These are phyloP conservation scores for Selene dorsalis DNA, from an alignment of 2,797 vertebrate genomes.

Conservation along the genomic window DNA sequence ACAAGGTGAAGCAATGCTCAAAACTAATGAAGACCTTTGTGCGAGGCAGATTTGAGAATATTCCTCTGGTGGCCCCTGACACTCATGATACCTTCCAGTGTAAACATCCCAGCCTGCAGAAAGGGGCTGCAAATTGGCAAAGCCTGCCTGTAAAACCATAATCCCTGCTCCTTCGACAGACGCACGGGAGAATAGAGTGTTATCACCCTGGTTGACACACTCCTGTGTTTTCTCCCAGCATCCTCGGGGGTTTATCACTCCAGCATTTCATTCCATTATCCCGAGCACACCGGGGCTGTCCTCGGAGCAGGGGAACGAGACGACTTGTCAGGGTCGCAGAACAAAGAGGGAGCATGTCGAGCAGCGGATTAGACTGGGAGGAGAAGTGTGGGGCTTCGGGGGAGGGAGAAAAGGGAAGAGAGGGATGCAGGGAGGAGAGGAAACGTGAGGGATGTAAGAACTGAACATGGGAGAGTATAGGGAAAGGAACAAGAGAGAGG, in stretches of 20 bases:
- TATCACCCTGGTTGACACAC: slow-evolving; percentile 79
- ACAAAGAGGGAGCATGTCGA: slow-evolving; percentile 81
- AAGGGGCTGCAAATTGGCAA: slow-evolving; percentile 69
- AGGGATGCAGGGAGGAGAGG: slow-evolving; percentile 45
- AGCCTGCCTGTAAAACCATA: slow-evolving; percentile 74
- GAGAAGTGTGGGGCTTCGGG: slow-evolving; percentile 56
- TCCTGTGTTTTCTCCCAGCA: slow-evolving; percentile 77
- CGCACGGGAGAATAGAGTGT: slow-evolving; percentile 71
- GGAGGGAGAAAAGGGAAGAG: slow-evolving; percentile 46
- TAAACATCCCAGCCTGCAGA: slow-evolving; percentile 66
- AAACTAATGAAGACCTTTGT: slow-evolving; percentile 74
- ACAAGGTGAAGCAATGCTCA: slow-evolving; percentile 42
- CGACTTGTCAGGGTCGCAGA: slow-evolving; percentile 78
- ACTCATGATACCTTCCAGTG: slow-evolving; percentile 59
- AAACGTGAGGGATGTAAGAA: slow-evolving; percentile 44
- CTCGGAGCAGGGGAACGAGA: slow-evolving; percentile 72
- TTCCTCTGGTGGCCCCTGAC: slow-evolving; percentile 56
- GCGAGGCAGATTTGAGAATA: slow-evolving; percentile 64
- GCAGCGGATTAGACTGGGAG: slow-evolving; percentile 72
- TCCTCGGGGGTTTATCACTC: slow-evolving; percentile 78
- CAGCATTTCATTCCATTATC: slow-evolving; percentile 80
- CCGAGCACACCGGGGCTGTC: slow-evolving; percentile 71
- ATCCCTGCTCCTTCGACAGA: slow-evolving; percentile 74
- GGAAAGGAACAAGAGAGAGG: background rate
- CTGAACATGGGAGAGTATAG: background rate